These are phyloP conservation scores for Heliangelus exortis DNA, from an alignment of 2,797 vertebrate genomes.

Conservation along the genomic window DNA sequence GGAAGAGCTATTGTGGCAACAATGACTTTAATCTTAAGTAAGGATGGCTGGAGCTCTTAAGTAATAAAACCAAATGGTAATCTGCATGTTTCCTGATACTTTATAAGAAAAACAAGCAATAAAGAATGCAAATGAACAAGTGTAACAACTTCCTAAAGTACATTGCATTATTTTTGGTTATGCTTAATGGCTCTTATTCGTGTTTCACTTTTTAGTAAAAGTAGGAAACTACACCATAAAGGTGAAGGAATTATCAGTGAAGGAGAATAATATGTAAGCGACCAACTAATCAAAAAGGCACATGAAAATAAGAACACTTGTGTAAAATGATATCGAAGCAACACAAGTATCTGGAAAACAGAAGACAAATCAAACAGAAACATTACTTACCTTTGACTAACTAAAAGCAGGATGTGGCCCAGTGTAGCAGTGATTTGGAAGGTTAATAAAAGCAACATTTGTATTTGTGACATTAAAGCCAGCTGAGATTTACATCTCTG, in stretches of 20 bases:
- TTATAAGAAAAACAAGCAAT: conserved; percentile 73
- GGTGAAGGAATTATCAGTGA: conserved; percentile 12
- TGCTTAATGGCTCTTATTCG: conserved; percentile 35
- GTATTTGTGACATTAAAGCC: conserved; percentile 60
- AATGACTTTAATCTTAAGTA: conserved; percentile 67
- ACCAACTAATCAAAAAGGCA: conserved; percentile 43
- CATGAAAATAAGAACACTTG: conserved; percentile 9
- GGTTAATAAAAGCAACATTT: conserved; percentile 54
- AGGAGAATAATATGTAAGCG: conserved; percentile 22
- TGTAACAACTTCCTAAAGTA: conserved; percentile 55
- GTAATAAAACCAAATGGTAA: conserved; percentile 68
- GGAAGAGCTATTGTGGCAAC: conserved; percentile 65
- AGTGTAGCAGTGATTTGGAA: conserved; percentile 8
- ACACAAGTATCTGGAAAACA: background rate
- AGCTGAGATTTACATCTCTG: conserved; percentile 44
- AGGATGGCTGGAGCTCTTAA: conserved; percentile 50
- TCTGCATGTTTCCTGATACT: conserved; percentile 61
- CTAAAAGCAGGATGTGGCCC: conserved; percentile 12
- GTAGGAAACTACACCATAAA: conserved; percentile 33
- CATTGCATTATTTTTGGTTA: conserved; percentile 45
- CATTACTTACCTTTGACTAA: conserved; percentile 3
- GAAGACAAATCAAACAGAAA: conserved; percentile 36
- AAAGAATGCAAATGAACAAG: conserved; percentile 65
- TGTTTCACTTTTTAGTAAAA: background rate
- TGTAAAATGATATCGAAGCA: background rate